A percentile compares a stretch with the other conserved stretches of the same genome.
Evolutionary conservation across 2,113 vertebrate genomes (phyloP).

Genomic region (Rhinolophus ferrumequinum): DNA sequence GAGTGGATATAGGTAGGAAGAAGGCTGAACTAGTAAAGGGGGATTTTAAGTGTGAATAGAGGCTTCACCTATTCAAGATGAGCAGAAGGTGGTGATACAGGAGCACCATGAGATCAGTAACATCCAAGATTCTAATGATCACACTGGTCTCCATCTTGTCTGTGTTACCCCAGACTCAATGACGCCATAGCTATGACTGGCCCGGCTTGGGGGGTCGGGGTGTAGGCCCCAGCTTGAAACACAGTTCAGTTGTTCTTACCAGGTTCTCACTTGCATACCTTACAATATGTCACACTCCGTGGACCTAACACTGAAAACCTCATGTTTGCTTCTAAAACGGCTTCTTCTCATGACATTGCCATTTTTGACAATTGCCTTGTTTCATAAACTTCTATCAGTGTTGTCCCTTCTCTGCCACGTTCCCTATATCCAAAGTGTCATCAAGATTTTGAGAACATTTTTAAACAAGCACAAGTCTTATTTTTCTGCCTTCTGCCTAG

Average conservation of each 20-base stretch:
- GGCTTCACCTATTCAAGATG: background rate
- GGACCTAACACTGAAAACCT: background rate
- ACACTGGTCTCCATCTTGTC: background rate
- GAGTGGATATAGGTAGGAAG: background rate
- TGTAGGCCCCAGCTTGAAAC: background rate
- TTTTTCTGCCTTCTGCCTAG: background rate
- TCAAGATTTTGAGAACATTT: constrained; percentile 1
- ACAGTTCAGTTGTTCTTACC: background rate
- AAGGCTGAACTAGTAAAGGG: background rate
- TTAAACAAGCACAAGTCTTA: background rate
- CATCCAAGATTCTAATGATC: background rate
- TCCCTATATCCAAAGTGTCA: constrained; percentile 6
- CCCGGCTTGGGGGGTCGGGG: background rate
- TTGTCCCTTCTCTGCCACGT: background rate
- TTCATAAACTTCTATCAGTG: background rate
- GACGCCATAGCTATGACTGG: background rate
- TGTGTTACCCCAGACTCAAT: background rate
- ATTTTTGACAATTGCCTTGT: background rate
- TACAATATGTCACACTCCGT: background rate
- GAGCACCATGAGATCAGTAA: background rate
- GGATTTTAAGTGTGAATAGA: background rate
- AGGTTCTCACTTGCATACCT: background rate
- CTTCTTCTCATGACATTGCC: background rate
- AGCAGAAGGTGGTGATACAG: background rate
- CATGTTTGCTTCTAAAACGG: background rate